These are phyloP conservation scores for Pocillopora damicornis DNA, from an alignment of 64 coral and sea anemone genomes.

Conservation along the genomic window DNA sequence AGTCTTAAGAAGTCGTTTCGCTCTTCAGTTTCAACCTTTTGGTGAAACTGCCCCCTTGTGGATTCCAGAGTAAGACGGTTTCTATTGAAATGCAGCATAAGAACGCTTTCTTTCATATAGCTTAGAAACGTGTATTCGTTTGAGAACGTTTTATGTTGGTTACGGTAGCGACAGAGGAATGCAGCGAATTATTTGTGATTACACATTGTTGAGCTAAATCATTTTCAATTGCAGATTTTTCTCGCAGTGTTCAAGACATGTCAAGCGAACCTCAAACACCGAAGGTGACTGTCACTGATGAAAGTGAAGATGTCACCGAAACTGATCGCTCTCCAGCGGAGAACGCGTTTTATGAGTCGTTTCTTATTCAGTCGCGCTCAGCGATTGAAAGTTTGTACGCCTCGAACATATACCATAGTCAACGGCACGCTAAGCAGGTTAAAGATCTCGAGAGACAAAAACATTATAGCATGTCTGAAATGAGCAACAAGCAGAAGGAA, in stretches of 20 bases:
- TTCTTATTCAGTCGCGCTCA: constrained; percentile 83
- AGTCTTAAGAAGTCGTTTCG: not conserved
- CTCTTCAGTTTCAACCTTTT: not conserved
- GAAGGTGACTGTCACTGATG: constrained; percentile 52
- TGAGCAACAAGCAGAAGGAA: constrained; percentile 89
- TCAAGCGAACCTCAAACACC: constrained; percentile 55
- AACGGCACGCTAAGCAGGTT: constrained; percentile 81
- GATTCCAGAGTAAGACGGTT: not conserved
- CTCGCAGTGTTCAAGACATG: constrained; percentile 44
- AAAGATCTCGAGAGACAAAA: constrained; percentile 74
- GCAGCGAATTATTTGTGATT: not conserved
- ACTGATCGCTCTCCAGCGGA: constrained; percentile 73
- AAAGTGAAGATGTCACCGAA: constrained; percentile 61
- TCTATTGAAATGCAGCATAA: not conserved
- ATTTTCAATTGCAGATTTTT: constrained; percentile 7
- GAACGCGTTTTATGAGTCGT: constrained; percentile 94
- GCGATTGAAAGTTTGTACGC: constrained; percentile 88
- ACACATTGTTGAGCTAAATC: constrained; percentile 22
- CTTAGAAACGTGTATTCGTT: not conserved
- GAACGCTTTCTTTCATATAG: not conserved
- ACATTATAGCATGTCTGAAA: constrained; percentile 43
- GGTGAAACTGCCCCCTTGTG: not conserved
- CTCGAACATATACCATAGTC: constrained; percentile 87
- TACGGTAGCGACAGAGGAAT: constrained; percentile 11
- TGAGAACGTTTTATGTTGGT: not conserved